Evolutionary conservation across 2,888 invertebrate genomes (phyloP), one percentile per base, ranked within the genome.

Genomic region (Augiades crinisus): DNA sequence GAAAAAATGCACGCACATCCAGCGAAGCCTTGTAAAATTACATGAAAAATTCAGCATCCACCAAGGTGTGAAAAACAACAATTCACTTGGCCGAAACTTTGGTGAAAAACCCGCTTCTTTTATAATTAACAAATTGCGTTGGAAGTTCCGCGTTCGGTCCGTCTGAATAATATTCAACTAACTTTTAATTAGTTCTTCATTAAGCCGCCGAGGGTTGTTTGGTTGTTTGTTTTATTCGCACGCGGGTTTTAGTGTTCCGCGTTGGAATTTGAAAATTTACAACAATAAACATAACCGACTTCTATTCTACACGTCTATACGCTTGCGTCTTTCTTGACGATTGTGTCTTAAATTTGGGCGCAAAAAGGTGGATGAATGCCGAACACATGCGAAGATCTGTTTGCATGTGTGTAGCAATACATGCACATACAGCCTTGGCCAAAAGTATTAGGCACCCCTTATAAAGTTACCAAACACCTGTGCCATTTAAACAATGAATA

Each of bases 121-220:
- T 44, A 21, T 34, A 34, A 38, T 50, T 45, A 49, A 50, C 33
- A 51, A 51, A 50, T 46, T 50, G 43, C 37, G 44, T 44, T 14
- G 43, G 51, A 45, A 45, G 31, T 50, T 43, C 36, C 36, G 24
- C 27, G 27, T 45, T 45, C 16, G 24, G 37, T 40, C 45, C 30
- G 51, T 19, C 47, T 12, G 47, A 55, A 46, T 56, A 56, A 49
- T 56, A 54, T 53, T 57, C 52, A 54, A 64, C 70, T 68, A 72
- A 76, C 66, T 75, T 77, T 76, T 77, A 78, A 78, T 77, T 75
- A 78, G 73, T 68, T 70, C 63, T 71, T 75, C 72, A 73, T 75
- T 75, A 73, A 67, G 63, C 64, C 61, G 56, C 36, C 49, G 57
- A n/a, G n/a, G n/a, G n/a, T n/a, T n/a, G n/a, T n/a, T n/a, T 56